These are phyloP conservation scores for Lutjanus erythropterus DNA, from an alignment of 2,113 vertebrate species.

Conservation along the genomic window DNA sequence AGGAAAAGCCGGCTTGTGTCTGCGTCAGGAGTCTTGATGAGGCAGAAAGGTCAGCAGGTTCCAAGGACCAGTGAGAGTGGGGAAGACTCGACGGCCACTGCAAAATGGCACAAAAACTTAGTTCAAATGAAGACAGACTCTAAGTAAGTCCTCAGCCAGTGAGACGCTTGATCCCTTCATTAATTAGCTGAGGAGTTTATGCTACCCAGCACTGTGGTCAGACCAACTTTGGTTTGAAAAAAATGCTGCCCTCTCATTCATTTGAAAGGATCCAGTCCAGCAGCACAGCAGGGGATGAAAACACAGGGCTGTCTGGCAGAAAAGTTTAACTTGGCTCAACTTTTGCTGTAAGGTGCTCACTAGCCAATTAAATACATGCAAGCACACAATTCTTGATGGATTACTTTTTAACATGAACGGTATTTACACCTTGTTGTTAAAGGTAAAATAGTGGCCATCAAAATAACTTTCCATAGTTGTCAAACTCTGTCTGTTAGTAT, in stretches of 20 bases:
- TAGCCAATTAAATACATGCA: background rate
- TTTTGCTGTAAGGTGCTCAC: background rate
- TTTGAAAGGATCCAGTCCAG: background rate
- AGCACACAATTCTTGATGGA: background rate
- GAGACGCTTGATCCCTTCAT: background rate
- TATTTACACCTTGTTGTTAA: background rate
- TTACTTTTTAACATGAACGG: background rate
- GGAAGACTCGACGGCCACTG: conserved; percentile 23
- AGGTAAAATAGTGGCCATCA: no score
- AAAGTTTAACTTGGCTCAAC: background rate
- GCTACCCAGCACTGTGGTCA: background rate
- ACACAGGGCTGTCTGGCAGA: background rate
- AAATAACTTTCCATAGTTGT: no score
- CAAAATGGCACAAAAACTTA: background rate
- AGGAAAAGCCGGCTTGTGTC: conserved; percentile 38
- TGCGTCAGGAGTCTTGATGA: background rate
- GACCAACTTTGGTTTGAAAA: background rate
- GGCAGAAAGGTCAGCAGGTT: background rate
- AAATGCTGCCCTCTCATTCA: background rate
- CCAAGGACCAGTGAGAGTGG: conserved; percentile 61
- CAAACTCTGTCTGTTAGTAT: no score
- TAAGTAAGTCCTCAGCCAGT: conserved; percentile 33
- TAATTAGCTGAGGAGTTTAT: background rate
- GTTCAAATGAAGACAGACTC: conserved; percentile 18
- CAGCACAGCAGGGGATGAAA: background rate